These are phyloP conservation scores for Hipposideros larvatus DNA, from an alignment of 2,797 vertebrate species.

Conservation along the genomic window DNA sequence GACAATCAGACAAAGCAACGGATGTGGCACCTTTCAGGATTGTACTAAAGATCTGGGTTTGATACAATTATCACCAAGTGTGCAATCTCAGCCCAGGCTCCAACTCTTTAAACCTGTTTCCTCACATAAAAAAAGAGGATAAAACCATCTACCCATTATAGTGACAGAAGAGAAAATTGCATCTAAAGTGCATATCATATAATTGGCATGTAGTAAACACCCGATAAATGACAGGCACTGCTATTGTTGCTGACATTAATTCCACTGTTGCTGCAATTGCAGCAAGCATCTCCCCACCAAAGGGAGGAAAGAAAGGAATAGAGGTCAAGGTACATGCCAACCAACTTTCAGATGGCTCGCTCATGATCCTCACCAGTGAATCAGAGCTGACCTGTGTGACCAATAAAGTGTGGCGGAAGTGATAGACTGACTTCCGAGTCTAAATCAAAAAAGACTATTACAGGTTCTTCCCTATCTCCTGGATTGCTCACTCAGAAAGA, in stretches of 20 bases:
- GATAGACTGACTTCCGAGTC: background rate
- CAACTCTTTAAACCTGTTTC: background rate
- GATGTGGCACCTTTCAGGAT: background rate
- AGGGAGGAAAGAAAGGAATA: background rate
- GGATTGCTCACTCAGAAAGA: background rate
- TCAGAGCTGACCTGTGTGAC: background rate
- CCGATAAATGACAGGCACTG: background rate
- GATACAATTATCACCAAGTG: background rate
- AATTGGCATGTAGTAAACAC: background rate
- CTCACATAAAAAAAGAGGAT: background rate
- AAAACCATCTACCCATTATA: background rate
- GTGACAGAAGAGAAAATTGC: background rate
- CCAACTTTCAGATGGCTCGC: background rate
- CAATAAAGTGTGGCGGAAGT: background rate
- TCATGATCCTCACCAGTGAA: background rate
- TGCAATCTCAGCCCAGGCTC: background rate
- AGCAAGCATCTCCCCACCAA: background rate
- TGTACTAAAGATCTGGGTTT: background rate
- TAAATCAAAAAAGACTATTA: background rate
- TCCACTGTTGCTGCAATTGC: background rate
- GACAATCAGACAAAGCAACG: background rate
- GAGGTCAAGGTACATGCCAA: background rate
- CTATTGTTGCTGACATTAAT: background rate
- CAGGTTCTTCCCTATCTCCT: background rate
- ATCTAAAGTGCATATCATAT: background rate